Evolutionary conservation across 1,140 invertebrate genomes (phyloP).

Genomic region (Drosophila pectinifera): DNA sequence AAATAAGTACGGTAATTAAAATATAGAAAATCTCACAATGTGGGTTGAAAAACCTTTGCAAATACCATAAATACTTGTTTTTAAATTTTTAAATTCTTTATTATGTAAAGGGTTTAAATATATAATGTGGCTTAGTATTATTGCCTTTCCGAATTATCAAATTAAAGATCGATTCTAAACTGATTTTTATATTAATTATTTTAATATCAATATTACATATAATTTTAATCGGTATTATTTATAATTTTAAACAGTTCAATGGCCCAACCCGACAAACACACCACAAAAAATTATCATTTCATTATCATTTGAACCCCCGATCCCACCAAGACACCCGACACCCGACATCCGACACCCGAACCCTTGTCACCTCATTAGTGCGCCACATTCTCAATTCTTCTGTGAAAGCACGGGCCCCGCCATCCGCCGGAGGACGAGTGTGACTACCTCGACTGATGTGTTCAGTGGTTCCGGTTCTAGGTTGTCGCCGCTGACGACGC

Average conservation of each 20-base stretch:
- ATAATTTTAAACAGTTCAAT: neutral
- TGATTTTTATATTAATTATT: no score
- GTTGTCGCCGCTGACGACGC: constrained; percentile 93
- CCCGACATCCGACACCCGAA: constrained; percentile 17
- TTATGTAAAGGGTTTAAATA: no score
- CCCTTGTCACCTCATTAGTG: constrained; percentile 79
- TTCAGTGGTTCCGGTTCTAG: constrained; percentile 86
- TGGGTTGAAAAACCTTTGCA: no score
- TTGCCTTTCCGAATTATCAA: no score
- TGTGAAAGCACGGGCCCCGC: constrained; percentile 85
- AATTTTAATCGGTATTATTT: no score
- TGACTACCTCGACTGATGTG: constrained; percentile 84
- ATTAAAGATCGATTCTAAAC: no score
- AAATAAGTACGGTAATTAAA: no score
- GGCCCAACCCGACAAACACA: constrained; percentile 22
- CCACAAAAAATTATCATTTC: constrained; percentile 63
- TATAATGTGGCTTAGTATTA: no score
- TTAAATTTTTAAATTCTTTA: no score
- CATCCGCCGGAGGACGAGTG: constrained; percentile 71
- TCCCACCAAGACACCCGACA: constrained; percentile 21
- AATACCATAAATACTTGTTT: no score
- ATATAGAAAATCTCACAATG: no score
- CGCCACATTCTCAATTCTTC: constrained; percentile 85
- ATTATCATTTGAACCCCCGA: constrained; percentile 51
- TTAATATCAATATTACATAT: no score